Evolutionary conservation across 1,140 invertebrate species (phyloP).

Genomic region (Gonatopus flavifemur): DNA sequence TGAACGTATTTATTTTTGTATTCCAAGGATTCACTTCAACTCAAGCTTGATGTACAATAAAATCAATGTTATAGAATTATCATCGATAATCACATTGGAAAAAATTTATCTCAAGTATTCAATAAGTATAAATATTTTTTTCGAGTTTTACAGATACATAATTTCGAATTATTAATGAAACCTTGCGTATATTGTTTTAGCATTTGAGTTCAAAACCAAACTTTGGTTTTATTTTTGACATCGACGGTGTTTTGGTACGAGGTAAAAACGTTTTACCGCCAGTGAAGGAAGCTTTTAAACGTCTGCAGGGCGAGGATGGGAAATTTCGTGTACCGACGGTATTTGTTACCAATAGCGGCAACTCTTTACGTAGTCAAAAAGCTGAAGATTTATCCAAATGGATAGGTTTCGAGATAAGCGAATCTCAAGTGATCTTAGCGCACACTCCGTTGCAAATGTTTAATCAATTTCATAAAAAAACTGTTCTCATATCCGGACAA

Average conservation of each 20-base stretch:
- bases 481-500: slow-evolving; percentile 71
- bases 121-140: no score
- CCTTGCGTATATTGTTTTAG: slow-evolving; percentile 27
- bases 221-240: slow-evolving; percentile 73
- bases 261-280: slow-evolving; percentile 66
- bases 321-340: slow-evolving; percentile 69
- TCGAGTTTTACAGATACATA: no score
- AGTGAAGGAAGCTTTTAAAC: slow-evolving; percentile 62
- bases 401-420: slow-evolving; percentile 64
- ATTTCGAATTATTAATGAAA: no score
- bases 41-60: no score
- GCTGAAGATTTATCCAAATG: slow-evolving; percentile 66
- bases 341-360: slow-evolving; percentile 73
- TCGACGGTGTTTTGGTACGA: slow-evolving; percentile 72
- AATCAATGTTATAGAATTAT: no score
- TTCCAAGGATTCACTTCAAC: no score
- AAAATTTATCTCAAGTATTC: no score
- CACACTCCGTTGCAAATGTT: slow-evolving; percentile 72
- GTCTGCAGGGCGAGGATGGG: slow-evolving; percentile 61
- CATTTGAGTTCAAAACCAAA: slow-evolving; percentile 48
- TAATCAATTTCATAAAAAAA: slow-evolving; percentile 66
- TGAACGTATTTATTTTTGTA: no score
- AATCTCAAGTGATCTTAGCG: slow-evolving; percentile 73
- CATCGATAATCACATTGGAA: slow-evolving; percentile 5
- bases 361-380: slow-evolving; percentile 63